Conservation (phyloP, 2,888 invertebrate species). For the Caenorhabditis sinica region DNA sequence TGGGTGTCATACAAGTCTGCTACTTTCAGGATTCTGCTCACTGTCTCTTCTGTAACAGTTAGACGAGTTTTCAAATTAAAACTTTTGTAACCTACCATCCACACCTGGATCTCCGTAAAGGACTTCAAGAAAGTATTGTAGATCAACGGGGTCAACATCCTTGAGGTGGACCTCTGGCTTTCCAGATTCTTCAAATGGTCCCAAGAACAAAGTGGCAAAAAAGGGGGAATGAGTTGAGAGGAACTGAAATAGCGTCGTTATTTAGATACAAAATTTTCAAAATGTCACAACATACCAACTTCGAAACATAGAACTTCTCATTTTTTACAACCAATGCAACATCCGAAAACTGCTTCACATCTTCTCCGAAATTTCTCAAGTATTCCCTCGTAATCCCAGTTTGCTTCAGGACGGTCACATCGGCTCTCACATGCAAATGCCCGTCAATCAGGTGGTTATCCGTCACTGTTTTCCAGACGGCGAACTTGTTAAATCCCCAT, state of each 20-base stretch:
- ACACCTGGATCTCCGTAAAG: not conserved
- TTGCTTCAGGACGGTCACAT: not conserved
- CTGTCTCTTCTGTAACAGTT: not conserved
- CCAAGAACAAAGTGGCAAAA: not conserved
- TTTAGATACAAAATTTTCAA: not conserved
- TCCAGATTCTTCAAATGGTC: not conserved
- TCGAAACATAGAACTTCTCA: not conserved
- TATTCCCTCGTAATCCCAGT: not conserved
- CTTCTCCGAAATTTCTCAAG: not conserved
- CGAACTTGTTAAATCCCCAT: not conserved
- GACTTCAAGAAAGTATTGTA: not conserved
- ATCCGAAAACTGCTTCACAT: not conserved
- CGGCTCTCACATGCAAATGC: not conserved
- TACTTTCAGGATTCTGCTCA: not conserved
- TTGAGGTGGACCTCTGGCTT: not conserved
- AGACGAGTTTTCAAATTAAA: not conserved
- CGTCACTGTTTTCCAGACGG: not conserved
- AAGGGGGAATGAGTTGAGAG: not conserved
- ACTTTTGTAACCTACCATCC: not conserved
- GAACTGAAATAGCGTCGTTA: slow-evolving; percentile 6
- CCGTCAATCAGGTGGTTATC: not conserved
- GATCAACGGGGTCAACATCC: not conserved
- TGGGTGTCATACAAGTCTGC: not conserved
- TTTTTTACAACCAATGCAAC: not conserved
- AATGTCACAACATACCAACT: not conserved